Base-by-base conservation (phyloP, 2,888 invertebrate species). In the Serrognathus titanus region DNA sequence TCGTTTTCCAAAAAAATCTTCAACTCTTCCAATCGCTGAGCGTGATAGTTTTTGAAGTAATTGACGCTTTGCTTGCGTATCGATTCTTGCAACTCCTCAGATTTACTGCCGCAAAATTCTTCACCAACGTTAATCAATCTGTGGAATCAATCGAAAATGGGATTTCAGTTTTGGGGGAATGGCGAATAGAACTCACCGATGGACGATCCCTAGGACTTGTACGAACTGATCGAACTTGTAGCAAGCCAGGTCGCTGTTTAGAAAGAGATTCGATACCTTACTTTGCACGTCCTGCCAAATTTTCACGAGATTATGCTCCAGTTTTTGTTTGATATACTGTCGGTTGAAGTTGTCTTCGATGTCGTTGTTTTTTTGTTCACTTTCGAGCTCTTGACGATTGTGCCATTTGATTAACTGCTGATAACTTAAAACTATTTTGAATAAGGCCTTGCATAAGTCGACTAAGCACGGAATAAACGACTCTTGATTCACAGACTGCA, bases 231-330 rank as follows among this genome's bases (percentile, higher is more conserved):
- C 97, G 71, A 96, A 94, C 64, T 94, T 94, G 66, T 93, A 91
- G 54, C 86, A 84, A n/a, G 90, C 88, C 48, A 96, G 76, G 63
- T 93, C 90, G 0, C 88, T 88, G 62, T 88, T 90, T 54, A 89
- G 84, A 31, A 97, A 78, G 71, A 90, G 90, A 36, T 84, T 84
- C 0, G 90, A 90, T 0, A 97, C 89, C 79, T 96, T 95, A 9
- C 90, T 89, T 75, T 97, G 93, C 0, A 97, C 91, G 69, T 97
- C 97, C 66, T 92, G 90, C 96, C 97, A 97, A 60, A 97, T 88
- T 61, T 94, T 83, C 0, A 85, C 81, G 57, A 93, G 80, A 0
- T 96, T 96, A 52, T 90, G 90, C 72, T 93, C 90, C 59, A 97
- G 79, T 74, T 97, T 97, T 73, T 95, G 92, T 65, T 86, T 85